Base-by-base conservation (phyloP, 2,797 vertebrate genomes). In the Acrossocheilus wenchowensis region DNA sequence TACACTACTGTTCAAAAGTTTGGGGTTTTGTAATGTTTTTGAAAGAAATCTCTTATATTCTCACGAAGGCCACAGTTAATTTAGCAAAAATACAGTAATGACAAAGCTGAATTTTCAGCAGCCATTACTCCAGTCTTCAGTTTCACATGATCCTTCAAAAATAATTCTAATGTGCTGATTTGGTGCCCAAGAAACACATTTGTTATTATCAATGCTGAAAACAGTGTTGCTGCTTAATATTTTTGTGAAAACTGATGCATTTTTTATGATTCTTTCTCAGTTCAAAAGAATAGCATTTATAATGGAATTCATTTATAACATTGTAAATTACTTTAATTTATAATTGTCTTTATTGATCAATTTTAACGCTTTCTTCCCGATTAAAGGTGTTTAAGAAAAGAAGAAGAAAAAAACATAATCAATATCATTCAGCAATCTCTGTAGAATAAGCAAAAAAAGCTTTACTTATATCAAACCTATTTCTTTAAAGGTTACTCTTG, bases 401-500 rank as follows among this genome's bases (percentile, higher is more conserved):
- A 68, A 30, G 30, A 30, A 30, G 2, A 17, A 43, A 36, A 68
- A 15, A 17, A 34, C 26, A 57, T 57, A 39, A 78, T 78, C 14
- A 3, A 30, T 57, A 30, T 43, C 43, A 62, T 80, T 41, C 41
- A 30, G 26, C 57, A 45, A 30, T 45, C 14, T 39, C 36, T 3
- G 14, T 43, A 60, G n/a, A 7, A 30, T 45, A 45, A 45, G n/a
- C 41, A 10, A 12, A 19, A 19, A 79, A 1, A 45, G 57, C n/a
- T 60, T 45, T 30, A 45, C n/a, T 30, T 45, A 10, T 78, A 6
- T 78, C 26, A n/a, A 79, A 64, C n/a, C n/a, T 0, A 39, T 68
- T 52, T 39, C 64, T 81, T 81, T 15, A 39, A 82, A 82, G 45
- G 80, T 39, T 36, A 17, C 7, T 15, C 45, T 39, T 69, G 30